Evolutionary conservation across 2,113 vertebrate species (phyloP).

Genomic region (Verasper variegatus): DNA sequence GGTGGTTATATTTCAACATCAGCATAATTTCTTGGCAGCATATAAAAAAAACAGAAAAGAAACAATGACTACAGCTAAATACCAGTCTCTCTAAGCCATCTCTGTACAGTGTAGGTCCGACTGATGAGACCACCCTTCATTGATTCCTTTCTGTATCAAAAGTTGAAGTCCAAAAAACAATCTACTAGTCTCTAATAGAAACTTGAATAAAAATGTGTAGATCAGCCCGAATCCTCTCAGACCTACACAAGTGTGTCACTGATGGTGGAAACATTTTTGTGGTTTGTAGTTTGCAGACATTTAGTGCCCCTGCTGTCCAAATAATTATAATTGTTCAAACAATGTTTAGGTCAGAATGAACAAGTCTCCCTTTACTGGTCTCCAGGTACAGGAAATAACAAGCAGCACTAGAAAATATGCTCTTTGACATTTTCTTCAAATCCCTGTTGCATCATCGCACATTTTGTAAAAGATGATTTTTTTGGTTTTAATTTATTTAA

Average conservation of each 20-base stretch:
- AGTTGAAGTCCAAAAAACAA: slow-evolving; percentile 58
- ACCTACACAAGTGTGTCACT: slow-evolving; percentile 25
- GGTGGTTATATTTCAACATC: slow-evolving; percentile 85
- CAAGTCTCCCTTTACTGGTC: slow-evolving; percentile 5
- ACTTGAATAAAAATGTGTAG: slow-evolving; percentile 62
- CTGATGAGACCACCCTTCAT: slow-evolving; percentile 68
- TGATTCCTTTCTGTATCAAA: slow-evolving; percentile 70
- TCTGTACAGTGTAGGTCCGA: slow-evolving; percentile 78
- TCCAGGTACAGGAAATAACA: slow-evolving; percentile 62
- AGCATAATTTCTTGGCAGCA: slow-evolving; percentile 83
- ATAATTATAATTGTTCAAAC: slow-evolving; percentile 52
- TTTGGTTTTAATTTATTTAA: slow-evolving; percentile 16
- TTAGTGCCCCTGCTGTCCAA: slow-evolving; percentile 15
- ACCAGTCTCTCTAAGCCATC: slow-evolving; percentile 74
- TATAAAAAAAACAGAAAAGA: slow-evolving; percentile 81
- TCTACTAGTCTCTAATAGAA: slow-evolving; percentile 54
- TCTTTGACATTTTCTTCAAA: slow-evolving; percentile 55
- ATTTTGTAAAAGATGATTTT: slow-evolving; percentile 27
- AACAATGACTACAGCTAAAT: slow-evolving; percentile 79
- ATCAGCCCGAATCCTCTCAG: slow-evolving; percentile 33
- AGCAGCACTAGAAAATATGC: slow-evolving; percentile 65
- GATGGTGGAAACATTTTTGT: slow-evolving; percentile 27
- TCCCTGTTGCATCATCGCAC: slow-evolving; percentile 41
- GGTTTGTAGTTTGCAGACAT: slow-evolving; percentile 36
- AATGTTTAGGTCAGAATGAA: slow-evolving; percentile 51